phyloP scores from a whole-genome alignment of 2,113 vertebrate genomes.

The Tautogolabrus adspersus region DNA sequence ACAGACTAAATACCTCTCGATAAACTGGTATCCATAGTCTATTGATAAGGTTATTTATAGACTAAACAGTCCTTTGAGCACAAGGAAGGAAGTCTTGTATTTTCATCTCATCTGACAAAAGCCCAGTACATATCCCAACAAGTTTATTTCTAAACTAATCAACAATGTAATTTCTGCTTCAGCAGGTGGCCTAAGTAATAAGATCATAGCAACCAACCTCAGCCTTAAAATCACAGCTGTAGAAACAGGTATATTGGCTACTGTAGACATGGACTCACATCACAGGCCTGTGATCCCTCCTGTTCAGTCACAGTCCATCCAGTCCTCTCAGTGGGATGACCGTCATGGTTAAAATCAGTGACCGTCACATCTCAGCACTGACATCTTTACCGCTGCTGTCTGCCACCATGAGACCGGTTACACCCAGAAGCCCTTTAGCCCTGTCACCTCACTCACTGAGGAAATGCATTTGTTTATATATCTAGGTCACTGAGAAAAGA shows the following conservation, averaged over 20 bases:
- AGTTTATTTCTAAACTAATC: neutral
- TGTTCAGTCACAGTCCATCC: slow-evolving; percentile 47
- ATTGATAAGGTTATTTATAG: neutral
- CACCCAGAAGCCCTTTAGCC: slow-evolving; percentile 60
- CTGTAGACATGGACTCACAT: slow-evolving; percentile 3
- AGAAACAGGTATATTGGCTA: neutral
- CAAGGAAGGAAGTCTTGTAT: no score
- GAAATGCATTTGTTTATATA: neutral
- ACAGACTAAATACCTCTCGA: neutral
- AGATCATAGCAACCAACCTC: neutral
- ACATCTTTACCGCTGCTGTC: slow-evolving; percentile 71
- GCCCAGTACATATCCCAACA: neutral
- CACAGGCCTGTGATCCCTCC: neutral
- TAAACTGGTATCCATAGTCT: no score
- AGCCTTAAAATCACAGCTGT: neutral
- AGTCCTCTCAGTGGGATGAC: slow-evolving; percentile 59
- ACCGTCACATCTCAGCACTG: slow-evolving; percentile 70
- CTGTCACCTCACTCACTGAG: slow-evolving; percentile 38
- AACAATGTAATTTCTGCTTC: slow-evolving; percentile 1
- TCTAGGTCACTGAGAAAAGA: slow-evolving; percentile 21
- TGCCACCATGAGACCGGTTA: slow-evolving; percentile 53
- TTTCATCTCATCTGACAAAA: neutral
- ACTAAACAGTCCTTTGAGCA: neutral
- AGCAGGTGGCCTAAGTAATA: neutral
- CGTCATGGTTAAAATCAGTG: slow-evolving; percentile 72